Evolutionary conservation across 1,140 invertebrate genomes (phyloP), one percentile per base, ranked within the genome.

Genomic region (Sarcophaga peregrina): DNA sequence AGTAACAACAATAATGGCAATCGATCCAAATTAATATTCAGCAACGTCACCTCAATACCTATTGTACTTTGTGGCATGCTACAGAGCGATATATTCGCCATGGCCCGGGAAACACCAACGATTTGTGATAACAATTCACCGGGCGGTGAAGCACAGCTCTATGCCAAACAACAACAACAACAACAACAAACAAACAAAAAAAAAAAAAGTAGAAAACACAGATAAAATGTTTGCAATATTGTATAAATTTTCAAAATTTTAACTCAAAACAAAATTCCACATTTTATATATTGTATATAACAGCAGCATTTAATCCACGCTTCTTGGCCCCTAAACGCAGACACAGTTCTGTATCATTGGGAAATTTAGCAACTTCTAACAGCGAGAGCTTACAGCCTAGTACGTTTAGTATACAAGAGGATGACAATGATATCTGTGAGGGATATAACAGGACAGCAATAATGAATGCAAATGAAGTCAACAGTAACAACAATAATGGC

Each of bases 11-110:
- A 80, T 25, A 17, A 25, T 13, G 47, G 47, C 68, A 82, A 72
- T n/a, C 48, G 45, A n/a, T 47, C 45, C 37, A 82, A 81, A 81
- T 37, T 81, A 25, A 46, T 68, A 10, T 45, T 81, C 80, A 45
- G 80, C 58, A 68, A 81, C 46, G 80, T 83, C 3, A 52, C 76
- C 17, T 80, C 58, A 20, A 73, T 90, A 83, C 89, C 89, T 25
- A 85, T 90, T 8, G 87, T 90, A 62, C 85, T 90, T 7, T 90
- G 86, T 20, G 89, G 89, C 15, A 86, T 90, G 20, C 78, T 90
- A 80, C 89, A 88, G 73, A 86, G 87, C n/a, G 88, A 87, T 46
- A 85, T 90, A n/a, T 86, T 90, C 80, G 88, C 87, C 84, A 76
- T 89, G 75, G 86, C 86, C 52, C 82, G 78, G 37, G 54, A 15